These are phyloP conservation scores for Sapayoa aenigma DNA, from an alignment of 2,113 vertebrate genomes.

Conservation along the genomic window DNA sequence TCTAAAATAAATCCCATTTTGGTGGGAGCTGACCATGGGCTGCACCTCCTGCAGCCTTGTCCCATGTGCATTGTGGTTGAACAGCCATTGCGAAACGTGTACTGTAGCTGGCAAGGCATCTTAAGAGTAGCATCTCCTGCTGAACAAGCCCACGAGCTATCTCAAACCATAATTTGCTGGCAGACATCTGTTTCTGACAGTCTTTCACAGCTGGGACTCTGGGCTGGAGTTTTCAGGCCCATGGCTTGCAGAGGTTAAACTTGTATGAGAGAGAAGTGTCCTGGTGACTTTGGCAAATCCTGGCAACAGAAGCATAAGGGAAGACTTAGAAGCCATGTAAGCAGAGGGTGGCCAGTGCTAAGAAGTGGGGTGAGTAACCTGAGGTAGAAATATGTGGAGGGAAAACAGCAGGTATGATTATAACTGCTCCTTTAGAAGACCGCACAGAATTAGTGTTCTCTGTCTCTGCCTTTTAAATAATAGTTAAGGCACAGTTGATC, in stretches of 20 bases:
- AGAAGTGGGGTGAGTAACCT: background rate
- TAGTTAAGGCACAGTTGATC: background rate
- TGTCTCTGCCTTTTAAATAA: background rate
- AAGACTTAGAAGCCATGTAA: background rate
- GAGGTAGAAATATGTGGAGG: background rate
- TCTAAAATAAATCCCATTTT: background rate
- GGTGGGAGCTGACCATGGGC: background rate
- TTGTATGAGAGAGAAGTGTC: background rate
- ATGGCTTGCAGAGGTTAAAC: conserved; percentile 1
- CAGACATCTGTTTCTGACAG: conserved; percentile 40
- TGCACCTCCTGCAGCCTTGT: background rate
- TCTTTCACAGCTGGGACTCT: conserved; percentile 54
- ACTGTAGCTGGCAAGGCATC: background rate
- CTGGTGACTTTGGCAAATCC: background rate
- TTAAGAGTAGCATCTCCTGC: conserved; percentile 28
- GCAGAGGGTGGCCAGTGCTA: conserved; percentile 11
- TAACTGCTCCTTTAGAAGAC: background rate
- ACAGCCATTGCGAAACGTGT: background rate
- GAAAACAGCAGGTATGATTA: background rate
- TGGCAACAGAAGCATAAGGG: background rate
- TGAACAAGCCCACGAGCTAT: background rate
- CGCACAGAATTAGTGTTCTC: background rate
- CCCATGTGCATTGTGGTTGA: background rate
- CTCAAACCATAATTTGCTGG: conserved; percentile 45
- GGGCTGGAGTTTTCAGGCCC: background rate